phyloP scores from a whole-genome alignment of 2,797 vertebrate genomes.

The Chrosomus eos region DNA sequence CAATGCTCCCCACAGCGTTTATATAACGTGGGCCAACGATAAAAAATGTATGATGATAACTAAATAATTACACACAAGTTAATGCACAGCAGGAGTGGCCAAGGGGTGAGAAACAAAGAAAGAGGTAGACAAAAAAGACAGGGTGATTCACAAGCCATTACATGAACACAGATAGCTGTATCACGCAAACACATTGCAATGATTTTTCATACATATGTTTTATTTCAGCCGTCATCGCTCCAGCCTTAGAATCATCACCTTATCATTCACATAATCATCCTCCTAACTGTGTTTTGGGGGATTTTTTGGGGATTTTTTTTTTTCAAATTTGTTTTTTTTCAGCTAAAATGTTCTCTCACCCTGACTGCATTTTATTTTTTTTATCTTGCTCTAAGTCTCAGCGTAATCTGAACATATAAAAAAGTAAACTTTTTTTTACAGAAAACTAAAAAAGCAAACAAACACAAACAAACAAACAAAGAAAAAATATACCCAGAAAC shows the following conservation, averaged over 20 bases:
- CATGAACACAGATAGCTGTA: conserved; percentile 13
- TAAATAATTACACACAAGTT: conserved; percentile 74
- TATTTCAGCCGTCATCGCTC: conserved; percentile 74
- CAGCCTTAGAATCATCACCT: conserved; percentile 67
- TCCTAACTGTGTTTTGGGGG: conserved; percentile 43
- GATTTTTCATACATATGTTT: conserved; percentile 78
- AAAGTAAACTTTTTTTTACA: conserved; percentile 76
- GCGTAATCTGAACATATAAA: conserved; percentile 73
- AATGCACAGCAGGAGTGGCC: conserved; percentile 64
- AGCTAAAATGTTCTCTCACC: conserved; percentile 67
- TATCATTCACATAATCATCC: conserved; percentile 60
- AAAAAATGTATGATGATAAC: conserved; percentile 77
- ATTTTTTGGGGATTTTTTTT: not conserved
- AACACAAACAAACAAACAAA: conserved; percentile 51
- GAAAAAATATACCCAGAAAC: conserved; percentile 66
- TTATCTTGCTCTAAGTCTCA: conserved; percentile 63
- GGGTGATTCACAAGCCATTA: not conserved
- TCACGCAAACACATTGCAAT: conserved; percentile 35
- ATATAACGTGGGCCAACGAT: conserved; percentile 66
- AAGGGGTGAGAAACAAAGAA: conserved; percentile 7
- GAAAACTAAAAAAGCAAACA: conserved; percentile 64
- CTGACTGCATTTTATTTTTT: conserved; percentile 65
- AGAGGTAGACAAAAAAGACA: conserved; percentile 3
- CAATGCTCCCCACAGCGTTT: conserved; percentile 57
- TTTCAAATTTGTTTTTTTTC: conserved; percentile 19